These are phyloP conservation scores for Isoperla grammatica DNA, from an alignment of 2,888 invertebrate genomes.

Conservation along the genomic window DNA sequence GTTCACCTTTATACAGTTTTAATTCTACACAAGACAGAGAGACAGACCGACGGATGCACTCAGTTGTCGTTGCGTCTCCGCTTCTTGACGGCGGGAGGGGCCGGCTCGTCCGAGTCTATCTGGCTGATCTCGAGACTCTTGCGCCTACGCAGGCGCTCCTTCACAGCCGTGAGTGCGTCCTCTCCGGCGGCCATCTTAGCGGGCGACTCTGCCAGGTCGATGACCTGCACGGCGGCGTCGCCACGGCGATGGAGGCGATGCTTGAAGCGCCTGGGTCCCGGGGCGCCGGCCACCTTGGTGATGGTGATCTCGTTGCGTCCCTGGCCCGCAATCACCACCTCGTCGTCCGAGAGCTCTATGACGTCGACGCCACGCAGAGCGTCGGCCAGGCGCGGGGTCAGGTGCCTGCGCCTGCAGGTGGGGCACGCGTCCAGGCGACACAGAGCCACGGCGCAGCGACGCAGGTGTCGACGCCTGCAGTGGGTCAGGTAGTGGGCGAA, in stretches of 20 bases:
- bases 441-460: slow-evolving; percentile 25
- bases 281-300: slow-evolving; percentile 31
- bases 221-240: slow-evolving; percentile 32
- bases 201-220: slow-evolving; percentile 32
- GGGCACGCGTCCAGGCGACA: slow-evolving; percentile 28
- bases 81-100: background rate
- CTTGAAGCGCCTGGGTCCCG: slow-evolving; percentile 28
- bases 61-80: slow-evolving; percentile 9
- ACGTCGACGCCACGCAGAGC: slow-evolving; percentile 30
- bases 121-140: slow-evolving; percentile 33
- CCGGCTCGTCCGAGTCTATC: slow-evolving; percentile 27
- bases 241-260: slow-evolving; percentile 27
- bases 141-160: slow-evolving; percentile 31
- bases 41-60: too few species aligned
- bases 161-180: slow-evolving; percentile 31
- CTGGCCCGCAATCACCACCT: slow-evolving; percentile 30
- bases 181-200: slow-evolving; percentile 28
- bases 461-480: slow-evolving; percentile 27
- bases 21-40: too few species aligned
- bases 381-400: slow-evolving; percentile 22
- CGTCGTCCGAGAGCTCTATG: slow-evolving; percentile 34
- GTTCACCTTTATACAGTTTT: too few species aligned
- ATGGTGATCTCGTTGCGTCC: slow-evolving; percentile 33
- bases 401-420: slow-evolving; percentile 26
- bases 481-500: slow-evolving; percentile 28